Conservation (phyloP, 2,888 invertebrate genomes). For the Pyralis farinalis region DNA sequence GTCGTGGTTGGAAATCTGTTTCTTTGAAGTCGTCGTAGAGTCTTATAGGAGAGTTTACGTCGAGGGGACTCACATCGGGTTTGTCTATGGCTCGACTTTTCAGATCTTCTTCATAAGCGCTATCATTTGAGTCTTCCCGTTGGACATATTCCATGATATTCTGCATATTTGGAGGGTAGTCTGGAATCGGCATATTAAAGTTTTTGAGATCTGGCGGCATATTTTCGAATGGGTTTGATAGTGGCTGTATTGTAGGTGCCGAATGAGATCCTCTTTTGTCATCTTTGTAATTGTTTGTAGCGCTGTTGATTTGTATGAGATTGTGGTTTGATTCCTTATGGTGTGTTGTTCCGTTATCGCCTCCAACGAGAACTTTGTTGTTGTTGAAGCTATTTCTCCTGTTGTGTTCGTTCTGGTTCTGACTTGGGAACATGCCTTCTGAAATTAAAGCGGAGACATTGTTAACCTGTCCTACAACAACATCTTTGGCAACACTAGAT, state of each 20-base stretch:
- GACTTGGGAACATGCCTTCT: conserved; percentile 55
- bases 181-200: conserved; percentile 27
- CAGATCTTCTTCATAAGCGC: conserved; percentile 49
- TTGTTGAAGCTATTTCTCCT: conserved; percentile 63
- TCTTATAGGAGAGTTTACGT: conserved; percentile 25
- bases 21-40: conserved; percentile 36
- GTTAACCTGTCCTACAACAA: too few species aligned
- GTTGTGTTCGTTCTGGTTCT: conserved; percentile 78
- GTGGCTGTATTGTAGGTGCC: conserved; percentile 41
- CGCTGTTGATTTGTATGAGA: conserved; percentile 44
- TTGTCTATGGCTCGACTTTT: conserved; percentile 37
- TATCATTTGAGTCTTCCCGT: conserved; percentile 33
- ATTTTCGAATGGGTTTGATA: conserved; percentile 59
- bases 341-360: conserved; percentile 47
- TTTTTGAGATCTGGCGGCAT: conserved; percentile 52
- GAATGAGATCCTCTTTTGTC: conserved; percentile 26
- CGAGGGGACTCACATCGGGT: conserved; percentile 9
- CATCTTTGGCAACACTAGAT: too few species aligned
- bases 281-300: conserved; percentile 25
- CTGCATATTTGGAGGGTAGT: conserved; percentile 14
- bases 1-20: conserved; percentile 38
- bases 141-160: conserved; percentile 22
- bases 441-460: conserved; percentile 26
- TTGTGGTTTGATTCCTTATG: conserved; percentile 40
- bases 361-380: conserved; percentile 69